phyloP scores from a whole-genome alignment of 2,797 vertebrate genomes.

The Aeoliscus strigatus region DNA sequence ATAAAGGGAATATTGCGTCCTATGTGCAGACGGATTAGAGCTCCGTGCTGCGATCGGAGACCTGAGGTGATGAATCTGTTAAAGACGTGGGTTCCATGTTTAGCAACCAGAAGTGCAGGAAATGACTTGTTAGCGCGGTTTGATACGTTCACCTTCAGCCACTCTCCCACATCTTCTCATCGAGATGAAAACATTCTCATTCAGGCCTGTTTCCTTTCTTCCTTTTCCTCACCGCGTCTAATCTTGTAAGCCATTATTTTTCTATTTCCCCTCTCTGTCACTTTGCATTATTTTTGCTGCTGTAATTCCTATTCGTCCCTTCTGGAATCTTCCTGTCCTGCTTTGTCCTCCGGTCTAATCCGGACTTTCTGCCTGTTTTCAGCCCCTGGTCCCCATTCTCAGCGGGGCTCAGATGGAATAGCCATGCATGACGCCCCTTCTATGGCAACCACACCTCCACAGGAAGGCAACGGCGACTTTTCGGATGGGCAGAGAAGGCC shows the following conservation, averaged over 20 bases:
- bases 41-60: constrained; percentile 58
- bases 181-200: constrained; percentile 83
- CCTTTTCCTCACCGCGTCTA: constrained; percentile 70
- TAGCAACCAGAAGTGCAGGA: constrained; percentile 69
- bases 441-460: constrained; percentile 96
- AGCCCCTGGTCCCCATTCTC: constrained; percentile 78
- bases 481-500: constrained; percentile 83
- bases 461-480: constrained; percentile 88
- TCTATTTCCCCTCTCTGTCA: constrained; percentile 94
- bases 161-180: constrained; percentile 74
- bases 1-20: constrained; percentile 17
- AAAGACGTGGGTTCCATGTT: constrained; percentile 71
- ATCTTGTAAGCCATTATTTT: constrained; percentile 89
- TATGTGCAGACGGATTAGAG: constrained; percentile 56
- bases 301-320: constrained; percentile 93
- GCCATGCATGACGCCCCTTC: constrained; percentile 89
- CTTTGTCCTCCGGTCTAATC: constrained; percentile 88
- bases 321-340: constrained; percentile 92
- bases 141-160: constrained; percentile 70
- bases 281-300: constrained; percentile 92
- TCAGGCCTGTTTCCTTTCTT: constrained; percentile 70
- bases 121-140: constrained; percentile 75
- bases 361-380: constrained; percentile 84
- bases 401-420: constrained; percentile 85
- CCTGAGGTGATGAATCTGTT: constrained; percentile 73